Base-by-base conservation (phyloP, 1,140 invertebrate species). In the Drosophila mojavensis region DNA sequence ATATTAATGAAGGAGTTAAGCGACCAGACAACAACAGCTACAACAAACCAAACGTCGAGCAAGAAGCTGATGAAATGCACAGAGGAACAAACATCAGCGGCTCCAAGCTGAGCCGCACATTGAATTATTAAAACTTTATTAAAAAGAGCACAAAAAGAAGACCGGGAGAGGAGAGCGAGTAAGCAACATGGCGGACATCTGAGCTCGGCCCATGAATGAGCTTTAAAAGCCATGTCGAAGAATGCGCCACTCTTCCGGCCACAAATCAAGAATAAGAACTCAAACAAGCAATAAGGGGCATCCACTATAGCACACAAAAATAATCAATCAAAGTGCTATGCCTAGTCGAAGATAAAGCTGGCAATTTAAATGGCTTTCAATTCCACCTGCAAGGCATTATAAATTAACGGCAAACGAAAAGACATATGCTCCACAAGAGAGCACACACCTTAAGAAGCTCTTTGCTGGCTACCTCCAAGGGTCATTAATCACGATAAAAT, bases 51-150 rank as follows among this genome's bases (percentile, higher is more conserved):
- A 51, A 65, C 45, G 50, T 62, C 30, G 55, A 61, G 54, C 2
- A 50, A 41, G 54, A 69, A 60, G 62, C 68, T 81, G 74, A 84
- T 78, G 81, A 84, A 84, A 84, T 84, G 73, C 74, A 78, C 81
- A 77, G 67, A 77, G 58, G 60, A 58, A 50, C 53, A 39, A 79
- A 73, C 63, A 84, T 83, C 79, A 39, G 36, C 36, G 11, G 36
- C 36, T 39, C 11, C 36, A 7, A 81, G 67, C 54, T 10, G 36
- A 43, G 47, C 5, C 62, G 73, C 63, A 56, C 72, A 65, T 71
- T 79, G 66, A 83, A 80, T 85, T 73, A 71, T 74, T 73, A 80
- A 79, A 83, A 56, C 55, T 63, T 77, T 83, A 80, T 77, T 77
- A 80, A 84, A 84, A 80, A 84, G 65, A 77, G 59, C 67, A 62